phyloP scores from a whole-genome alignment of 2,888 invertebrate genomes.

The Oxyteleia sp. region DNA sequence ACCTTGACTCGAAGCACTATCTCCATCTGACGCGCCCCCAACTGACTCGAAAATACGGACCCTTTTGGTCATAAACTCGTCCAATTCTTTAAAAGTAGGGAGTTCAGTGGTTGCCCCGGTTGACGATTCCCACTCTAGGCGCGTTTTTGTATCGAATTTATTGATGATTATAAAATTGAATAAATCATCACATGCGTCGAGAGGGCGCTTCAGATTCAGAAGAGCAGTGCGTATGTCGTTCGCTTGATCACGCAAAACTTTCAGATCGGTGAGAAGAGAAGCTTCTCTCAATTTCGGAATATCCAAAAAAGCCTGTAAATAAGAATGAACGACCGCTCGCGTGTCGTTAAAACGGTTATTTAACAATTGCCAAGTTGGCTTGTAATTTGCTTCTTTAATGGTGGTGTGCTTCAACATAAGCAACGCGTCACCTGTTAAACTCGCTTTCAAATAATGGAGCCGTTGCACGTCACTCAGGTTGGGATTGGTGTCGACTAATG shows the following conservation, averaged over 20 bases:
- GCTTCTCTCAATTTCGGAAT: not conserved
- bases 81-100: not conserved
- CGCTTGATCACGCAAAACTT: not conserved
- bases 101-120: not conserved
- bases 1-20: not conserved
- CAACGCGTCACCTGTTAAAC: not conserved
- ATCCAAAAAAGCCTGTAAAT: not conserved
- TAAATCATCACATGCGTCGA: conserved; percentile 12
- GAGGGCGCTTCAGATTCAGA: conserved; percentile 3
- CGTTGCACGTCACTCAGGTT: not conserved
- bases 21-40: not conserved
- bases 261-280: not conserved
- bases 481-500: not conserved
- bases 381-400: not conserved
- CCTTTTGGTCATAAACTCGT: not conserved
- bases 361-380: not conserved
- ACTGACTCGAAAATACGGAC: conserved; percentile 5
- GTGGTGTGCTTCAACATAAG: not conserved
- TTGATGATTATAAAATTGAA: not conserved
- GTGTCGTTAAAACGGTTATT: not conserved
- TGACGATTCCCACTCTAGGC: not conserved
- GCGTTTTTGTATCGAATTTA: conserved; percentile 8
- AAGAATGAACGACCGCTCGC: not conserved
- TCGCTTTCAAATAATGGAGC: conserved; percentile 1
- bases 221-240: not conserved